A percentile compares a stretch with the other conserved stretches of the same genome.
phyloP scores from a whole-genome alignment of 2,113 vertebrate genomes.

The Rissa tridactyla region DNA sequence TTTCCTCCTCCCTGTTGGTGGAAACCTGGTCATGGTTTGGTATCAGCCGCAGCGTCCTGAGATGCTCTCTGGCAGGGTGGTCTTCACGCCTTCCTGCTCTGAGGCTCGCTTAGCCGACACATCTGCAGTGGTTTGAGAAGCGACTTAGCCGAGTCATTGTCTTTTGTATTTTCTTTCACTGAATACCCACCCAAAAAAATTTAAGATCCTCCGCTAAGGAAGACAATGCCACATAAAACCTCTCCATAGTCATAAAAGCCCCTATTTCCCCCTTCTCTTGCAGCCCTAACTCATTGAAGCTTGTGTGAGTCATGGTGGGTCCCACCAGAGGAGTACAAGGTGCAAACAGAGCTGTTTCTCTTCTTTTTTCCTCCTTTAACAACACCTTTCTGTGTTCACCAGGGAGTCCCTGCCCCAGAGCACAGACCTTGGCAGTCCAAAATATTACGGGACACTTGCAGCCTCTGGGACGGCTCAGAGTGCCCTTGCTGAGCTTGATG shows the following conservation, averaged over 20 bases:
- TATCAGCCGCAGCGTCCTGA: background rate
- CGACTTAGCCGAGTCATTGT: background rate
- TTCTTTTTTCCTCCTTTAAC: background rate
- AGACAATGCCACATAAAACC: background rate
- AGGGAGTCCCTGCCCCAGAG: background rate
- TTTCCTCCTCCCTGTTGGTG: background rate
- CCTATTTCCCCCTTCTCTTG: fast-evolving
- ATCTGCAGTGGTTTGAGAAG: background rate
- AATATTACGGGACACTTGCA: background rate
- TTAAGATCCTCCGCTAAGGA: background rate
- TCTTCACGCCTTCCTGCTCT: background rate
- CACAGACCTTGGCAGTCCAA: background rate
- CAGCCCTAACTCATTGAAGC: background rate
- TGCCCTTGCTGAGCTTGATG: background rate
- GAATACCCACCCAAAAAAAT: background rate
- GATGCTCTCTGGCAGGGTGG: background rate
- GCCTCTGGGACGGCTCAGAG: background rate
- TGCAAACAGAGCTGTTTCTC: background rate
- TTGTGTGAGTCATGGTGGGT: background rate
- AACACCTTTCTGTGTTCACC: background rate
- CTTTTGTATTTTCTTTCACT: background rate
- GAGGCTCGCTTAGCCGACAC: background rate
- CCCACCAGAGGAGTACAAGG: background rate
- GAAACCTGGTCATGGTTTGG: background rate
- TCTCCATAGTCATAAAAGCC: background rate